phyloP scores from a whole-genome alignment of 2,888 invertebrate species.

The Baccha elongata region DNA sequence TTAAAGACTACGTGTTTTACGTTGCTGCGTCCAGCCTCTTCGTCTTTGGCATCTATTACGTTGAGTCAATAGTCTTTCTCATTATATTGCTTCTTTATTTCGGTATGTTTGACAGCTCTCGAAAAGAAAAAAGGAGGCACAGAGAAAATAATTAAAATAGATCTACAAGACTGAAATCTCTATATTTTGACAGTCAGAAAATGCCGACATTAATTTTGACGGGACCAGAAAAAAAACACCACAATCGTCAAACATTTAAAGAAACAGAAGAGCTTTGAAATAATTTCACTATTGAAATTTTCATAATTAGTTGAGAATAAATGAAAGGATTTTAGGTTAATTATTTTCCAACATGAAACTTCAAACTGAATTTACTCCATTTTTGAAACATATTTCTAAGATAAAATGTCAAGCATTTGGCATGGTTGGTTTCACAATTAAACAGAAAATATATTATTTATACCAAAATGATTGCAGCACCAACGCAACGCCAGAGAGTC shows the following conservation, averaged over 20 bases:
- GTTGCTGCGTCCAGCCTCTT: background rate
- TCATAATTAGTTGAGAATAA: slow-evolving; percentile 9
- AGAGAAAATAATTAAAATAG: slow-evolving; percentile 55
- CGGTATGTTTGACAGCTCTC: slow-evolving; percentile 59
- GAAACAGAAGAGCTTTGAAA: background rate
- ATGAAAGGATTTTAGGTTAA: background rate
- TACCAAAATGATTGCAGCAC: slow-evolving; percentile 10
- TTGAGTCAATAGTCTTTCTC: slow-evolving; percentile 67
- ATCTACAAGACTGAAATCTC: slow-evolving; percentile 1
- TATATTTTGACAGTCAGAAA: slow-evolving; percentile 42
- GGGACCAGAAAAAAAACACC: slow-evolving; percentile 41
- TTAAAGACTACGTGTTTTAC: slow-evolving; percentile 46
- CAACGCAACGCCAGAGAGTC: slow-evolving; percentile 4
- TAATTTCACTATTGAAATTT: slow-evolving; percentile 5
- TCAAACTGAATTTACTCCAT: background rate
- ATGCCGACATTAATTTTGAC: slow-evolving; percentile 54
- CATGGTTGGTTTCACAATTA: slow-evolving; percentile 1
- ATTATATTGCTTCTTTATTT: slow-evolving; percentile 51
- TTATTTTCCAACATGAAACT: background rate
- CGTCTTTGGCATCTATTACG: slow-evolving; percentile 47
- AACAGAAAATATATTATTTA: slow-evolving; percentile 51
- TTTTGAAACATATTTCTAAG: background rate
- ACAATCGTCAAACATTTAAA: no score
- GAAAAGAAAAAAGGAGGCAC: slow-evolving; percentile 3
- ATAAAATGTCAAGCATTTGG: background rate